A percentile compares a stretch with the other conserved stretches of the same genome.
phyloP scores from a whole-genome alignment of 2,888 invertebrate species.

The Pediacus dermestoides region DNA sequence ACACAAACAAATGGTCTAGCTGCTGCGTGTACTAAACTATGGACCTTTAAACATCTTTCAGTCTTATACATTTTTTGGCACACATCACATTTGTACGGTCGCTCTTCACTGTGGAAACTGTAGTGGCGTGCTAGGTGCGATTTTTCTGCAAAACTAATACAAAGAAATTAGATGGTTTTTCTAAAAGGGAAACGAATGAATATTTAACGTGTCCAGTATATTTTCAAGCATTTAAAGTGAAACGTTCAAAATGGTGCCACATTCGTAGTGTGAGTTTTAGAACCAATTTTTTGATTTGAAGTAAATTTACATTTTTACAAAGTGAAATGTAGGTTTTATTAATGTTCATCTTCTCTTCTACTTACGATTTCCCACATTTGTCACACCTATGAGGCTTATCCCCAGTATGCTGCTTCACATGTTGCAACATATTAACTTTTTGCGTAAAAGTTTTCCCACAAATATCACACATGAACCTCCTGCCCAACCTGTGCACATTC shows the following conservation, averaged over 20 bases:
- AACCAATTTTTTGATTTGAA: background rate
- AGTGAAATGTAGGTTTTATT: too few relatives aligned
- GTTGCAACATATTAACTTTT: slow-evolving; percentile 52
- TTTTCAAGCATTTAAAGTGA: too few relatives aligned
- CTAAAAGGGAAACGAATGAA: background rate
- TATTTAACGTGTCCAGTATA: too few relatives aligned
- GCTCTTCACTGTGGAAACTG: slow-evolving; percentile 47
- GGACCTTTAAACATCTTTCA: slow-evolving; percentile 57
- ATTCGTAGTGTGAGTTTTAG: background rate
- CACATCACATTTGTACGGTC: slow-evolving; percentile 49
- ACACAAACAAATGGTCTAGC: slow-evolving; percentile 55
- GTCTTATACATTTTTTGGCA: slow-evolving; percentile 58
- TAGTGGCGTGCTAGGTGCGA: slow-evolving; percentile 48
- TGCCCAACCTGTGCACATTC: slow-evolving; percentile 48
- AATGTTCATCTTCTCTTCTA: slow-evolving; percentile 4
- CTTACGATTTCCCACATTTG: slow-evolving; percentile 51
- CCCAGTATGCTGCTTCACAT: slow-evolving; percentile 51
- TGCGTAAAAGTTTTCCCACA: slow-evolving; percentile 57
- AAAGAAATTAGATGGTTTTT: slow-evolving; percentile 2
- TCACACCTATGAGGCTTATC: slow-evolving; percentile 53
- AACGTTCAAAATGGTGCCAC: too few relatives aligned
- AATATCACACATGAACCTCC: slow-evolving; percentile 55
- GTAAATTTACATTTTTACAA: slow-evolving; percentile 1
- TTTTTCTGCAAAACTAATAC: slow-evolving; percentile 48
- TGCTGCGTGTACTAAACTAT: slow-evolving; percentile 54